Percentiles rank a stretch among this genome's conserved stretches.
phyloP scores from a whole-genome alignment of 2,113 vertebrate genomes.

The Calidris pygmaea region DNA sequence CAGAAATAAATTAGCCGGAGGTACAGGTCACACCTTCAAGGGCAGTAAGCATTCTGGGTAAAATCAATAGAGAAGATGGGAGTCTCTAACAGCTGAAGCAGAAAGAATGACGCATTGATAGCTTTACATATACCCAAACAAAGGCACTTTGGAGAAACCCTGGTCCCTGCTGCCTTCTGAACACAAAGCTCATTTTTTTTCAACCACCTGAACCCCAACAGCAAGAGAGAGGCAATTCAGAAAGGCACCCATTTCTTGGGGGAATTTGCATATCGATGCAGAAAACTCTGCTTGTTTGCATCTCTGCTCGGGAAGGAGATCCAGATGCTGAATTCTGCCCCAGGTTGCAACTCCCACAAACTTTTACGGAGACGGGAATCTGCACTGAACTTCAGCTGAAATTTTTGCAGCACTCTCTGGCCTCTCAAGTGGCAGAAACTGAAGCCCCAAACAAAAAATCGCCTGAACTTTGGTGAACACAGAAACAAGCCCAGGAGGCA shows the following conservation, averaged over 20 bases:
- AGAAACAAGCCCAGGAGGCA: not conserved
- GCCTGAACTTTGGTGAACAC: not conserved
- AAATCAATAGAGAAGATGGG: slow-evolving; percentile 74
- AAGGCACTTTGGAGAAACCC: slow-evolving; percentile 62
- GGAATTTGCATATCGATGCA: not conserved
- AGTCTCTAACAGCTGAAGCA: slow-evolving; percentile 70
- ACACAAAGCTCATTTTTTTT: slow-evolving; percentile 20
- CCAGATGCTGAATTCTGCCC: not conserved
- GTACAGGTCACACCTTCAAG: slow-evolving; percentile 79
- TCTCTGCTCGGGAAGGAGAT: not conserved
- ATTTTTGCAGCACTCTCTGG: not conserved
- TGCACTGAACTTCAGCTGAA: not conserved
- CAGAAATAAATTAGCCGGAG: slow-evolving; percentile 80
- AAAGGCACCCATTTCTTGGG: slow-evolving; percentile 19
- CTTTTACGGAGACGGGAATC: not conserved
- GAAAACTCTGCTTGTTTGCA: not conserved
- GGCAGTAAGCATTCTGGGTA: slow-evolving; percentile 70
- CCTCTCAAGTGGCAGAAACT: not conserved
- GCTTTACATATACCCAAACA: slow-evolving; percentile 65
- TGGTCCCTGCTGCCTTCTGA: not conserved
- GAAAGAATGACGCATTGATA: slow-evolving; percentile 65
- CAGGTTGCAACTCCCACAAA: not conserved
- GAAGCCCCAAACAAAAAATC: not conserved
- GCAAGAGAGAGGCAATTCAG: slow-evolving; percentile 4
- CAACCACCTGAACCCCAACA: slow-evolving; percentile 61